Percentiles rank a stretch among this genome's conserved stretches.
phyloP scores from a whole-genome alignment of 2,113 vertebrate species.

The Pelvicachromis taeniatus region DNA sequence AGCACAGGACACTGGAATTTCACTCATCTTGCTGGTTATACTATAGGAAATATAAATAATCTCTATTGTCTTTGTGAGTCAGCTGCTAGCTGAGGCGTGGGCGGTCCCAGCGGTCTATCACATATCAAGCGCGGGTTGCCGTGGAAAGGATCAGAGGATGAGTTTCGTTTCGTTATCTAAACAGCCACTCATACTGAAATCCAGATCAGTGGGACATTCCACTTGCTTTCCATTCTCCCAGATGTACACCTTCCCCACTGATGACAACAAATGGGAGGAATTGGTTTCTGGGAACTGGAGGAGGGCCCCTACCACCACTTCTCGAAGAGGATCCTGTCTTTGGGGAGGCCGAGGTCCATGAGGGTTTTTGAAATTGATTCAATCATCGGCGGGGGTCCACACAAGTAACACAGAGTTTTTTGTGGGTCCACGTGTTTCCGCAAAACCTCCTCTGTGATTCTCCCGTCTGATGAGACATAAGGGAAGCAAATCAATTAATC shows the following conservation, averaged over 20 bases:
- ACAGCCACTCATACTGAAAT: background rate
- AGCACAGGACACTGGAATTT: background rate
- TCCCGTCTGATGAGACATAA: constrained; percentile 75
- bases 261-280: background rate
- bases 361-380: constrained; percentile 83
- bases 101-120: background rate
- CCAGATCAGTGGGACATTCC: background rate
- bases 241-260: background rate
- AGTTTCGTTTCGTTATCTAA: background rate
- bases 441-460: constrained; percentile 81
- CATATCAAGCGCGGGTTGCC: background rate
- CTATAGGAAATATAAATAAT: background rate
- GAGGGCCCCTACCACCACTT: constrained; percentile 88
- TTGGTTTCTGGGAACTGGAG: background rate
- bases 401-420: constrained; percentile 89
- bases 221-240: background rate
- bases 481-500: constrained; percentile 25
- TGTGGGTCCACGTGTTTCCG: constrained; percentile 70
- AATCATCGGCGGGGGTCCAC: constrained; percentile 94
- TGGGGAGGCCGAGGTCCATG: constrained; percentile 71
- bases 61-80: background rate
- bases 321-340: constrained; percentile 84
- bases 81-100: background rate
- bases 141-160: background rate
- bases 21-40: background rate